Evolutionary conservation across 2,113 vertebrate genomes (phyloP).

Genomic region (Megaceryle torquata): DNA sequence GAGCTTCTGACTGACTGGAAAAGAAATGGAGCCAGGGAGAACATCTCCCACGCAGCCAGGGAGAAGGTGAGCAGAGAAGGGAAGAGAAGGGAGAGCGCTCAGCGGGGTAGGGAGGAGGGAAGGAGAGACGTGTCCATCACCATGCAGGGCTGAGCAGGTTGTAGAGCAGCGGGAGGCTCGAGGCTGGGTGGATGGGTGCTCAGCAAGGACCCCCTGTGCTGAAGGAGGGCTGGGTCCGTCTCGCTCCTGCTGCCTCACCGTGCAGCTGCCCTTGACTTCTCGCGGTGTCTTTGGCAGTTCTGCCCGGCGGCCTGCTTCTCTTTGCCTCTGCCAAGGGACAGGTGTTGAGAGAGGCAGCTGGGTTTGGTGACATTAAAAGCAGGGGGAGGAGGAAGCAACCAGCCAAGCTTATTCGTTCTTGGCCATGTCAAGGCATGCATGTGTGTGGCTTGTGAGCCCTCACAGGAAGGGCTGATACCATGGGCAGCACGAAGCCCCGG

Average conservation of each 20-base stretch:
- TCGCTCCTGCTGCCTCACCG: background rate
- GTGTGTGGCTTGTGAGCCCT: background rate
- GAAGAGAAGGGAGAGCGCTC: background rate
- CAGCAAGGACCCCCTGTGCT: accelerated
- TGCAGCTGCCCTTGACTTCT: background rate
- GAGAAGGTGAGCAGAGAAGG: background rate
- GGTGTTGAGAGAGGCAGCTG: slow-evolving; percentile 37
- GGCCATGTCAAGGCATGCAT: accelerated
- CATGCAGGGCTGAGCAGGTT: background rate
- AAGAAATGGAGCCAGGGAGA: background rate
- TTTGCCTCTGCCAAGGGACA: background rate
- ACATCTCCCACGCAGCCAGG: background rate
- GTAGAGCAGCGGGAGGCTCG: background rate
- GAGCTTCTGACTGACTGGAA: background rate
- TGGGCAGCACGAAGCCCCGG: accelerated
- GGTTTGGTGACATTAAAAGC: background rate
- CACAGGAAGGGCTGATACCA: background rate
- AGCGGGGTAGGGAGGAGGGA: background rate
- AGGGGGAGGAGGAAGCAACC: background rate
- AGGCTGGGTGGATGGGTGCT: background rate
- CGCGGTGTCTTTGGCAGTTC: accelerated
- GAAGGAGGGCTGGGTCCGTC: background rate
- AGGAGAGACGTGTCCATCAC: background rate
- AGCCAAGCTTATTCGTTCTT: background rate
- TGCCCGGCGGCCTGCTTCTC: background rate